Evolutionary conservation across 92 coral and sea anemone species (phyloP), one percentile per base, ranked within the genome.

Genomic region (Virgularia gustaviana): DNA sequence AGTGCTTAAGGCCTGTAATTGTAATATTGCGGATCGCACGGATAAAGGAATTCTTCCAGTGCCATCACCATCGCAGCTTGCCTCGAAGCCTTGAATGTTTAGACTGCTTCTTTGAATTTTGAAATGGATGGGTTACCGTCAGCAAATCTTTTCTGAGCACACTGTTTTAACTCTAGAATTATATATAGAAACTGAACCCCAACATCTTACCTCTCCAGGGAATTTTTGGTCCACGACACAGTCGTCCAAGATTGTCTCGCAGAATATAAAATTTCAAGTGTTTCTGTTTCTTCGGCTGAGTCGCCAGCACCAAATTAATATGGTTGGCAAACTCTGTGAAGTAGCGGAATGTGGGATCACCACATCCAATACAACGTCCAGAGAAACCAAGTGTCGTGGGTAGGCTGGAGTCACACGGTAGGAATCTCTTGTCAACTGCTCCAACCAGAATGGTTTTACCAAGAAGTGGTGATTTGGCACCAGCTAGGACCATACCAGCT

Each of bases 271-370:
- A 92, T 73, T 92, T 92, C 61, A 92, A 72, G 52, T 92, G 98
- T 60, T 92, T 92, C 49, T 92, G 98, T 51, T 92, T 92, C 78
- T 92, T 92, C 45, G 98, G 98, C 36, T 92, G 98, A 10, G 98
- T 92, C 24, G 96, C 96, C 16, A 92, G 85, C 44, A 89, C 72
- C 5, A 92, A 89, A 79, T 92, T 92, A 44, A 92, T 92, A 30
- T 92, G 98, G 38, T 86, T 88, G 33, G 98, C 88, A 76, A 89
- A 92, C 84, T 92, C 98, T 0, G 98, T 92, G 79, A 92, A 92
- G 56, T 92, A 92, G n/a, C 98, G 71, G 63, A 92, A 92, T 1
- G 91, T 92, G 49, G 85, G 87, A 30, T 95, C 98, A 31, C 98
- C 98, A 82, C 98, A 92, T 10, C 98, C 98, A 45, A 92, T 77